These are phyloP conservation scores for Phycodurus eques DNA, from an alignment of 2,113 vertebrate genomes.

Conservation along the genomic window DNA sequence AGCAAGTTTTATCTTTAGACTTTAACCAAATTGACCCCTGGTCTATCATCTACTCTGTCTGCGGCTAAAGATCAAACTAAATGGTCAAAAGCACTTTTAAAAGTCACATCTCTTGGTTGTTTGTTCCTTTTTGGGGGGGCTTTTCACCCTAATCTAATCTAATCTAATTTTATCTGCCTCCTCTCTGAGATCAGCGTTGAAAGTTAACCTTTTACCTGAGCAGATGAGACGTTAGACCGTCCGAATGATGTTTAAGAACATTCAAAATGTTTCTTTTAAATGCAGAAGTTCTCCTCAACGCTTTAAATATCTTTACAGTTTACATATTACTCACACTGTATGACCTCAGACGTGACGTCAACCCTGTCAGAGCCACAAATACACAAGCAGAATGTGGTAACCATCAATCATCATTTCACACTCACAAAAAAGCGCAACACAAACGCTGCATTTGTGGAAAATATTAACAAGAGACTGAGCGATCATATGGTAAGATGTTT, in stretches of 20 bases:
- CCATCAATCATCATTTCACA: conserved; percentile 11
- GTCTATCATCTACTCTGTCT: background rate
- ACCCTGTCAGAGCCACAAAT: conserved; percentile 17
- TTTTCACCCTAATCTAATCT: background rate
- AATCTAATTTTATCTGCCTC: background rate
- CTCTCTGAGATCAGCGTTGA: background rate
- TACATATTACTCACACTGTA: background rate
- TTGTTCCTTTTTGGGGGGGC: background rate
- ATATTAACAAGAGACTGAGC: background rate
- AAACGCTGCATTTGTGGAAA: background rate
- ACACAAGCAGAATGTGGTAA: conserved; percentile 10
- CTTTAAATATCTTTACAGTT: background rate
- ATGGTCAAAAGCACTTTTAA: background rate
- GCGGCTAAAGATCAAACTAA: conserved; percentile 2
- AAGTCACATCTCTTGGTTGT: background rate
- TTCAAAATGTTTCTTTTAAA: background rate
- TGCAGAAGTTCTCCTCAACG: background rate
- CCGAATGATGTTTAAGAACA: background rate
- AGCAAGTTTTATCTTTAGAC: background rate
- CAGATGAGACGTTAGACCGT: background rate
- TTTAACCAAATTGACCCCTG: conserved; percentile 1
- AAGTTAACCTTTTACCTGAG: background rate
- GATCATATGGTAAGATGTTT: background rate
- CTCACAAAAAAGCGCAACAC: background rate
- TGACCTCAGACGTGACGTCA: conserved; percentile 30